Evolutionary conservation across 2,888 invertebrate species (phyloP).

Genomic region (Sarcophaga subvicina): DNA sequence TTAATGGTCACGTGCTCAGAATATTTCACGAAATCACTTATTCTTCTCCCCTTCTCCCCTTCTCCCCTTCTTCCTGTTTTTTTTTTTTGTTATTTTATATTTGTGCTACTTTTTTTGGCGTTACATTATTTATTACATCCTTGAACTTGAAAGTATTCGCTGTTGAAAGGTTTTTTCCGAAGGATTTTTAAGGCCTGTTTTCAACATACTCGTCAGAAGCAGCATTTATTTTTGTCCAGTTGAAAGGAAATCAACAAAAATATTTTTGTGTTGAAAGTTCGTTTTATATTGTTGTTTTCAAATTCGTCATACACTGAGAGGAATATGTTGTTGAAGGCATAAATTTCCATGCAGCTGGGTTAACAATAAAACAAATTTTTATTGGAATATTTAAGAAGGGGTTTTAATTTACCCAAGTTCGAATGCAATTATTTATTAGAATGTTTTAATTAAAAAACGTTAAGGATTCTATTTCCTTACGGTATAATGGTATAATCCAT

Average conservation of each 20-base stretch:
- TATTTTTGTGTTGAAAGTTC: no score
- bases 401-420: no score
- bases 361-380: no score
- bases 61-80: no score
- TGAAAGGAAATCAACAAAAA: not conserved
- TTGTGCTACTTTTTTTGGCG: not conserved
- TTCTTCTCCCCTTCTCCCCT: no score
- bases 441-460: no score
- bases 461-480: no score
- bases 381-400: no score
- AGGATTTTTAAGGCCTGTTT: slow-evolving; percentile 3
- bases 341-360: no score
- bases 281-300: not conserved
- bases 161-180: not conserved
- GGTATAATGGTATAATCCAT: no score
- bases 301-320: not conserved
- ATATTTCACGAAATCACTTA: slow-evolving; percentile 15
- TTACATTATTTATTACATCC: slow-evolving; percentile 41
- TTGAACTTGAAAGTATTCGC: slow-evolving; percentile 52
- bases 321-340: not conserved
- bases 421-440: no score
- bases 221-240: not conserved
- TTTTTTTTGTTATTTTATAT: not conserved
- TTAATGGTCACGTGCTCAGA: slow-evolving; percentile 56
- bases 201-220: no score